Base-by-base conservation (phyloP, 2,113 vertebrate genomes). In the Osmerus mordax region DNA sequence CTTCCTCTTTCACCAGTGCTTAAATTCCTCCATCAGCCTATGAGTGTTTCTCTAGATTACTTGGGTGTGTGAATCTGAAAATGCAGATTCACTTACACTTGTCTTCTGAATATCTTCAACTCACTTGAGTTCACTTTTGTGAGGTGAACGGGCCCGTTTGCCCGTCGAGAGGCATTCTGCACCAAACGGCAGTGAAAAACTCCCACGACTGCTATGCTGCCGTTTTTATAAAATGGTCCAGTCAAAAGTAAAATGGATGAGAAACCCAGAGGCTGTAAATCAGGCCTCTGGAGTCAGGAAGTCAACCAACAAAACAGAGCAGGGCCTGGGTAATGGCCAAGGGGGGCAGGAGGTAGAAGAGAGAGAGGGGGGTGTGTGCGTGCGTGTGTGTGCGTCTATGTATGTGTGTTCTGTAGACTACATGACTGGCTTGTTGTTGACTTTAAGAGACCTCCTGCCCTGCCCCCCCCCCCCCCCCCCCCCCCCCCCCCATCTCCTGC, bases 201-300 rank as follows among this genome's bases (percentile, higher is more conserved):
- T 21, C 65, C 47, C n/a, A 41, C 55, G 21, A n/a, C n/a, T n/a
- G n/a, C n/a, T n/a, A n/a, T n/a, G n/a, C n/a, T 21, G 21, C 21
- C 21, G 21, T 82, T 75, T 84, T 71, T 70, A 74, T 62, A 47
- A 53, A 67, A 32, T 41, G 28, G 81, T 87, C 74, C 68, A 19
- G 54, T 66, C 68, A 54, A 41, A 75, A 71, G 65, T 81, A 75
- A 71, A 67, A 65, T 76, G 60, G 60, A 82, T 68, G 36, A 68
- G 71, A 51, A 15, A 61, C 64, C 69, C 78, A 64, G 60, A 63
- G 32, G 72, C 72, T 69, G 67, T 82, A 81, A 76, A 83, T 83
- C 73, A 81, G 67, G 19, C 62, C 67, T 72, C 36, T 36, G 15
- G 47, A 76, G 64, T 36, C 74, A 79, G 80, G 71, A 80, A 76